Percentiles rank a stretch among this genome's conserved stretches.
phyloP scores from a whole-genome alignment of 2,113 vertebrate species.

The Stictonetta naevosa region DNA sequence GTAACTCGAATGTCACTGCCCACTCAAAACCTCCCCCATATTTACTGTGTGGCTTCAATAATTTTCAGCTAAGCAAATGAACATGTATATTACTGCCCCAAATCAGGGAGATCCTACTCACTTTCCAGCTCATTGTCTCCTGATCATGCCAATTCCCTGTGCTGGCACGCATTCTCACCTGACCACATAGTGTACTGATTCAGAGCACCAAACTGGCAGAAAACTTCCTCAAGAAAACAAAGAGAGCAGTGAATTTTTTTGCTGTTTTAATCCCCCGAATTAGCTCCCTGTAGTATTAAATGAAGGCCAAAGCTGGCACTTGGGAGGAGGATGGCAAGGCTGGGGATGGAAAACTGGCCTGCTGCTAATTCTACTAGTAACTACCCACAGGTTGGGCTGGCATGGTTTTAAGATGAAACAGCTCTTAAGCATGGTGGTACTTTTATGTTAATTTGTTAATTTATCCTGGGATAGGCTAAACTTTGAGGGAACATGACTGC shows the following conservation, averaged over 20 bases:
- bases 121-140: background rate
- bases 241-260: background rate
- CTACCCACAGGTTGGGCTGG: background rate
- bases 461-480: background rate
- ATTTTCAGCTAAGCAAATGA: background rate
- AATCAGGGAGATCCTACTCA: rapidly evolving
- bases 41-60: background rate
- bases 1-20: background rate
- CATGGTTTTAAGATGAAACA: background rate
- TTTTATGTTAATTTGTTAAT: background rate
- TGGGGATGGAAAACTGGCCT: background rate
- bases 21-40: background rate
- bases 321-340: background rate
- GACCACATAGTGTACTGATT: background rate
- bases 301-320: background rate
- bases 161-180: rapidly evolving
- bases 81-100: background rate
- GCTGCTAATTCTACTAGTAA: background rate
- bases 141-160: rapidly evolving
- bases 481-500: background rate
- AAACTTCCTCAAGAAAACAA: background rate
- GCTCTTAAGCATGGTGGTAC: background rate
- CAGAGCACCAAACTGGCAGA: background rate
- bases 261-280: background rate
- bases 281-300: background rate